A percentile compares a stretch with the other conserved stretches of the same genome.
These are phyloP conservation scores for Riparia riparia DNA, from an alignment of 2,113 vertebrate genomes.

Conservation along the genomic window DNA sequence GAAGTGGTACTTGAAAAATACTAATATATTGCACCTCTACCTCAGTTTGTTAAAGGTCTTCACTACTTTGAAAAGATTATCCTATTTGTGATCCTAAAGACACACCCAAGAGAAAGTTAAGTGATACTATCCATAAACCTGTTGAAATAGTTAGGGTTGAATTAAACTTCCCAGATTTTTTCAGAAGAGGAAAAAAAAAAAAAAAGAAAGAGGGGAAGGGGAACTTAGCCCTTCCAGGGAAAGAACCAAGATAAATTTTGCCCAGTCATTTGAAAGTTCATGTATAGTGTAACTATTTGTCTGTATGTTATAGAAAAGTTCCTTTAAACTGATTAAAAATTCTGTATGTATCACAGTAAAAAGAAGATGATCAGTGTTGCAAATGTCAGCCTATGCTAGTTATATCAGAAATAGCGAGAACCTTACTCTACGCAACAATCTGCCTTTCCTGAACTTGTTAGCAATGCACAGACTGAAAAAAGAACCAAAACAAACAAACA, in stretches of 20 bases:
- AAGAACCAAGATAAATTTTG: not conserved
- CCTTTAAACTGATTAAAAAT: not conserved
- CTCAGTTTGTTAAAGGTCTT: not conserved
- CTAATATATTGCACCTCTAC: not conserved
- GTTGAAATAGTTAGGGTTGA: not conserved
- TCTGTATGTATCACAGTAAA: not conserved
- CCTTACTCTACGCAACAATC: accelerated
- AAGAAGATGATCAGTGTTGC: not conserved
- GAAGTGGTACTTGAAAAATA: not conserved
- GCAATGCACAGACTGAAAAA: constrained; percentile 10
- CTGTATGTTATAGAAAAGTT: not conserved
- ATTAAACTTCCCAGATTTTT: not conserved
- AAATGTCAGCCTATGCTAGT: not conserved
- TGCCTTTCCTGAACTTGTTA: not conserved
- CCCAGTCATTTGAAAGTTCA: not conserved
- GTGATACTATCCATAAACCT: not conserved
- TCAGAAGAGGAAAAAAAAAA: not conserved
- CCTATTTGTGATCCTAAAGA: not conserved
- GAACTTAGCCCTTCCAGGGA: not conserved
- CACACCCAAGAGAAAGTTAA: not conserved
- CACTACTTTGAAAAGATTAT: not conserved
- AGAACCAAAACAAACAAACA: not conserved
- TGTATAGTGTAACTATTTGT: not conserved
- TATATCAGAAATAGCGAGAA: not conserved
- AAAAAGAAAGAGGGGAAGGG: too few relatives aligned